Base-by-base conservation (phyloP, 2,797 vertebrate species). In the Paratrypauchen microcephalus region DNA sequence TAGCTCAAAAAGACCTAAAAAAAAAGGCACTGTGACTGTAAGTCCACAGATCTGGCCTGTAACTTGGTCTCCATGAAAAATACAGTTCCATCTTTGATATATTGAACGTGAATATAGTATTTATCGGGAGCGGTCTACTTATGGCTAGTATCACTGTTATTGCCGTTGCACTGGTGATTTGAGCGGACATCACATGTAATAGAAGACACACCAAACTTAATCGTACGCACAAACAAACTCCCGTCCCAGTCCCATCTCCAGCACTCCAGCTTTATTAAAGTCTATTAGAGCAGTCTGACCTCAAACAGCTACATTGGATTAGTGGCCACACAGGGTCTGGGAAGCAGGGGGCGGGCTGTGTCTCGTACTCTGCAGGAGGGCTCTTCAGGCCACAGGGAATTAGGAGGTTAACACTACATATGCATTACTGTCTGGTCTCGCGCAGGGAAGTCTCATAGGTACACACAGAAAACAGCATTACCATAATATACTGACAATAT, bases 261-360 rank as follows among this genome's bases (percentile, higher is more conserved):
- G 70, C 56, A 23, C 57, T 74, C 65, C 83, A 81, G 89, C 81
- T 80, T 89, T 87, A 90, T 87, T 90, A 90, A 88, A 80, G 76
- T 79, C 71, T 83, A 87, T 87, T 87, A 86, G 77, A 63, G 61
- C 5, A 80, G 77, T 78, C 84, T 87, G 87, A 87, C 82, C 86
- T 80, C 45, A 23, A 76, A 70, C 62, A 83, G 77, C 78, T 77
- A 77, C 75, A 69, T 28, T 65, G 83, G 80, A 88, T 89, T 85
- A 84, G 65, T 77, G 71, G 81, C 87, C 87, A 81, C 87, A 87
- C 83, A 81, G 83, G 83, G 87, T 85, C 85, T 87, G 84, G 76
- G 83, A 86, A 87, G 74, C 73, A 48, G 70, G 70, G 58, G 15
- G 8, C 19, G 58, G 30, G 26, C 18, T 55, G 68, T 60, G 60